A percentile compares a stretch with the other conserved stretches of the same genome.
These are phyloP conservation scores for Acyrthosiphon pisum DNA, from an alignment of 1,140 invertebrate genomes.

Conservation along the genomic window DNA sequence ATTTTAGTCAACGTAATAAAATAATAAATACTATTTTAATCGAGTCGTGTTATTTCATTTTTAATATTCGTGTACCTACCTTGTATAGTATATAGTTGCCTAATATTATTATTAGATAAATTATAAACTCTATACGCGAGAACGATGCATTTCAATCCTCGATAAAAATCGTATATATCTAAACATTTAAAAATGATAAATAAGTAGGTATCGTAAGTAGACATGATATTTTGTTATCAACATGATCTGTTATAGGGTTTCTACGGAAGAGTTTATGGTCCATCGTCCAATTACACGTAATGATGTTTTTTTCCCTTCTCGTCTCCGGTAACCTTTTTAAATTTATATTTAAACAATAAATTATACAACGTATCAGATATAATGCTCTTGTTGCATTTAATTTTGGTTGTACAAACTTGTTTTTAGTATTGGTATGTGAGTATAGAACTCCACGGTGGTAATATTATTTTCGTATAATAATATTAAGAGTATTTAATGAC, in stretches of 20 bases:
- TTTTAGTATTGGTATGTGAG: background rate
- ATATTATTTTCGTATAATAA: background rate
- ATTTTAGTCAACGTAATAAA: background rate
- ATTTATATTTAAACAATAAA: slow-evolving; percentile 46
- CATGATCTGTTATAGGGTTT: background rate
- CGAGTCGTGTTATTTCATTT: background rate
- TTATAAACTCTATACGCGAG: background rate
- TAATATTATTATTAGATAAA: slow-evolving; percentile 24
- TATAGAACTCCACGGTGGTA: background rate
- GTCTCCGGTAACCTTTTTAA: background rate
- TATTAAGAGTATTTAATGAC: slow-evolving; percentile 26
- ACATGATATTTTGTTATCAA: slow-evolving; percentile 41
- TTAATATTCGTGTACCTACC: background rate
- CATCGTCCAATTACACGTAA: slow-evolving; percentile 39
- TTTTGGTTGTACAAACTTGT: slow-evolving; percentile 30
- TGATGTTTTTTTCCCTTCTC: slow-evolving; percentile 40
- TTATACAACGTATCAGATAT: slow-evolving; percentile 42
- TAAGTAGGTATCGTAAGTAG: slow-evolving; percentile 34
- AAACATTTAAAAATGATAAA: slow-evolving; percentile 43
- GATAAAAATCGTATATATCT: background rate
- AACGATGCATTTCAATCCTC: background rate
- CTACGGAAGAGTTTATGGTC: slow-evolving; percentile 9
- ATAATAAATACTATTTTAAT: slow-evolving; percentile 13
- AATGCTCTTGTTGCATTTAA: slow-evolving; percentile 2
- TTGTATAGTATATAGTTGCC: background rate